Conservation (phyloP, 2,113 vertebrate genomes). For the Lophochroa leadbeateri region DNA sequence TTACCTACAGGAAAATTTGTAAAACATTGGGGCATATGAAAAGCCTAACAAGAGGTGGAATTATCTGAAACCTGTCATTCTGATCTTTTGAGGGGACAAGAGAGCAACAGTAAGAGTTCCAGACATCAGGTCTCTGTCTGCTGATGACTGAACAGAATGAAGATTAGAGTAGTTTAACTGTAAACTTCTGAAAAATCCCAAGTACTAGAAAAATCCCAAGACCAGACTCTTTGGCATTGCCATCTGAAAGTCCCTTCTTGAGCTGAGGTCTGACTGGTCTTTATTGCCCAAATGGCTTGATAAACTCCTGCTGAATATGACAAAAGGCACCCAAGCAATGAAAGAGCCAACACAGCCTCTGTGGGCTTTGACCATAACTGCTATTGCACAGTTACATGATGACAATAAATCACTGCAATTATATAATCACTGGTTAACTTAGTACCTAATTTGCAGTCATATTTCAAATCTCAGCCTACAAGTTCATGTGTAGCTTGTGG, state of each 20-base stretch:
- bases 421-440: background rate
- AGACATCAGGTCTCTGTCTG: background rate
- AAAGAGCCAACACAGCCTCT: background rate
- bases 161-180: background rate
- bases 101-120: background rate
- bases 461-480: background rate
- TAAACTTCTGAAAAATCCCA: background rate
- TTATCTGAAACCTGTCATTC: background rate
- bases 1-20: background rate
- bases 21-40: background rate
- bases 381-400: background rate
- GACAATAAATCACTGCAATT: background rate
- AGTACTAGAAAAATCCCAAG: background rate
- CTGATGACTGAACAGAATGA: background rate
- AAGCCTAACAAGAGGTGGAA: background rate
- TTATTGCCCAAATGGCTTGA: background rate
- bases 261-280: background rate
- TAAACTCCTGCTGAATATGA: background rate
- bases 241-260: background rate
- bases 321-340: background rate
- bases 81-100: background rate
- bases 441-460: background rate
- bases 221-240: background rate
- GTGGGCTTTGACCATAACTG: background rate
- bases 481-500: background rate